Base-by-base conservation (phyloP, 2,797 vertebrate genomes). In the Lacerta agilis region DNA sequence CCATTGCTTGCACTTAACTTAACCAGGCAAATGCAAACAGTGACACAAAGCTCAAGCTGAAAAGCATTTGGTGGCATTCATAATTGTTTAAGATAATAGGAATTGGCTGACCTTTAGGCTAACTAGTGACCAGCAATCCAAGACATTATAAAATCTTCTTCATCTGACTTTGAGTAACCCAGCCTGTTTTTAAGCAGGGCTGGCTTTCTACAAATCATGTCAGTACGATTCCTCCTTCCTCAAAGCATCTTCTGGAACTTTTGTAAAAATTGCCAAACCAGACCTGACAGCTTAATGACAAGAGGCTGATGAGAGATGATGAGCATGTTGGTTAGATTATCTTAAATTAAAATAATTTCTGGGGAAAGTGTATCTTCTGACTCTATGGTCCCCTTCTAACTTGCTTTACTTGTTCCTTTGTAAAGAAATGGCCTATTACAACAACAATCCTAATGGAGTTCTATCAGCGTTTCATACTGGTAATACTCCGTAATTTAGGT, bases 31-130 rank as follows among this genome's bases (percentile, higher is more conserved):
- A 82, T 87, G 87, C 66, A 72, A 89, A 76, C 86, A 82, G 87
- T 79, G 79, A 73, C 45, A 73, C 77, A 86, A 84, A n/a, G 58
- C 25, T 71, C 10, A 27, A 20, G 23, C 25, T 66, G 20, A 85
- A 90, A 87, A 80, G 79, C 75, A 4, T 1, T 61, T 43, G 90
- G 58, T 0, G 15, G 87, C 78, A 41, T 90, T 92, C 89, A 58
- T 77, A 79, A 55, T 87, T 79, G 49, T 73, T 71, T 90, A 80
- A 83, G 82, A 78, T 90, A 83, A 85, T 83, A 15, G 0, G 2
- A 90, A 43, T 67, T 91, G 79, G 33, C 81, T 91, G 92, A 45
- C 72, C 45, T 94, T 90, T 87, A 69, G 88, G 78, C 80, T 87
- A 87, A 85, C 82, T 81, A 27, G 41, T 66, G 71, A 76, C 79